Evolutionary conservation across 2,113 vertebrate genomes (phyloP), one percentile per base, ranked within the genome.

Genomic region (Prolemur simus): DNA sequence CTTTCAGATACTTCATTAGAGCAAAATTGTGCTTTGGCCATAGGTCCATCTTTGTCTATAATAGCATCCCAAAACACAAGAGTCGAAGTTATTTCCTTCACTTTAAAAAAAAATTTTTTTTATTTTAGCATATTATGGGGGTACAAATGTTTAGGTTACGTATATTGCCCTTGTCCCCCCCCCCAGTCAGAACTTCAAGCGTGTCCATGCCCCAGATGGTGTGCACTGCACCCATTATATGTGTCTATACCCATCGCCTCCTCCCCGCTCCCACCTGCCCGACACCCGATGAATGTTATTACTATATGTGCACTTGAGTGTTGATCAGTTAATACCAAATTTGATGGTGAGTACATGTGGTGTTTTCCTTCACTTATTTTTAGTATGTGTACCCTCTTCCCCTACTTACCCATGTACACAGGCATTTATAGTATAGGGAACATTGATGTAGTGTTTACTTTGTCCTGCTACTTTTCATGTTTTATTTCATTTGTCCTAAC

Each of bases 401-500:
- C 25, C 3, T 1, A 6, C 10, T 52, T 66, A 20, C 47, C 23
- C 27, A 32, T 17, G 25, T 23, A 73, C 27, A 60, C 1, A 92
- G 42, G 37, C 39, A 37, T 91, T 68, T 58, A 18, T 42, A 74
- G 66, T 73, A 34, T 4, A 86, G 60, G 15, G 78, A 42, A n/a
- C n/a, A 13, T 17, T 89, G 81, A 85, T 54, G 32, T 1, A 69
- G n/a, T 29, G 27, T 29, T 87, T 86, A 58, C 54, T 90, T 29
- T 64, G 52, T 88, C 42, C 23, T 91, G 39, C 17, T 77, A 39
- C 56, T 77, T 92, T 87, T 83, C 56, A 32, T 83, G 15, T 69
- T 77, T 83, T 71, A 87, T 84, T 87, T 96, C 14, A 52, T 87
- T 83, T 94, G 12, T 91, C 68, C 68, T 88, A 17, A 76, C 6